Evolutionary conservation across 2,888 invertebrate genomes (phyloP).

Genomic region (Hymenopus coronatus): DNA sequence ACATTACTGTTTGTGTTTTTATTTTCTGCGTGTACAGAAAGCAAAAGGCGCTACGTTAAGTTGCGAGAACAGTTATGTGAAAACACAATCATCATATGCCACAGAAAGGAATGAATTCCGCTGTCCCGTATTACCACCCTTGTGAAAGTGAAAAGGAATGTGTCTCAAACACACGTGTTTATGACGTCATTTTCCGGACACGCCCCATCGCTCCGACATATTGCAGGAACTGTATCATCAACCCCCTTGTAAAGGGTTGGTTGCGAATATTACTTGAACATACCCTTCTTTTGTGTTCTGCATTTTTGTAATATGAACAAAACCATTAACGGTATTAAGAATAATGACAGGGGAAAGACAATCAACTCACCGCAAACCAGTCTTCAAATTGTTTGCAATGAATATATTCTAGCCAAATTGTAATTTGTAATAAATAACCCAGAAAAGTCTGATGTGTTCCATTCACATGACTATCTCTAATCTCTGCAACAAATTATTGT

Average conservation of each 20-base stretch:
- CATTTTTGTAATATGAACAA: too few species aligned
- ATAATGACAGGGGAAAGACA: too few species aligned
- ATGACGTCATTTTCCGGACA: background rate
- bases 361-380: too few species aligned
- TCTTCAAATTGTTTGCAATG: too few species aligned
- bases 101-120: background rate
- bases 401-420: too few species aligned
- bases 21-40: background rate
- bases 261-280: background rate
- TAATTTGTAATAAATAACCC: too few species aligned
- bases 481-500: too few species aligned
- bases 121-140: background rate
- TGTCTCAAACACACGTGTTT: background rate
- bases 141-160: background rate
- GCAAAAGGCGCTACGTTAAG: background rate
- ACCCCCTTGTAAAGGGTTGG: background rate
- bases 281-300: too few species aligned
- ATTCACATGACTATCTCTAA: too few species aligned
- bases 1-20: background rate
- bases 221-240: background rate
- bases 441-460: too few species aligned
- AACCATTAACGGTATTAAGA: too few species aligned
- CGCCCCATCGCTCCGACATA: background rate
- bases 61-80: background rate
- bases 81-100: background rate